Percentiles rank a stretch among this genome's conserved stretches.
These are phyloP conservation scores for Parasteatoda lunata DNA, from an alignment of 2,888 invertebrate genomes.

Conservation along the genomic window DNA sequence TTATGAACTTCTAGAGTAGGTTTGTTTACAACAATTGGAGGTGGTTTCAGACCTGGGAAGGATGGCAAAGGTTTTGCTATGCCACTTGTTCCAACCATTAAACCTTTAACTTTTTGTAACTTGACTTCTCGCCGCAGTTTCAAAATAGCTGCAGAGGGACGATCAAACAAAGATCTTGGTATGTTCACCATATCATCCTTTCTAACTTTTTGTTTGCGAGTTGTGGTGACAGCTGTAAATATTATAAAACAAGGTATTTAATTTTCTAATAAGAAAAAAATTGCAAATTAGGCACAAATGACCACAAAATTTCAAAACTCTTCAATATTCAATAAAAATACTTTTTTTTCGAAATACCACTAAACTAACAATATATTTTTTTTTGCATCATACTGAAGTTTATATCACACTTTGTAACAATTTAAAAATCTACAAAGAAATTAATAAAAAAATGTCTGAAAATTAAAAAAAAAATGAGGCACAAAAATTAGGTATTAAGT, in stretches of 20 bases:
- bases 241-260: neutral
- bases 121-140: conserved; percentile 86
- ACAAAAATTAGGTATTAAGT: too few species aligned
- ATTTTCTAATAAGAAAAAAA: neutral
- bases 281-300: too few species aligned
- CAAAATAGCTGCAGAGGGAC: conserved; percentile 83
- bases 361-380: neutral
- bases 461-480: too few species aligned
- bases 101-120: conserved; percentile 80
- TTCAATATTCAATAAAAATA: neutral
- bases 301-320: neutral
- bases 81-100: conserved; percentile 51
- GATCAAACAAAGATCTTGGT: conserved; percentile 87
- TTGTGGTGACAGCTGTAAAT: conserved; percentile 68
- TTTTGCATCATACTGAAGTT: neutral
- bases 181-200: conserved; percentile 85
- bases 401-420: too few species aligned
- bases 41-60: conserved; percentile 53
- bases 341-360: neutral
- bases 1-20: conserved; percentile 64
- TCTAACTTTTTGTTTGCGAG: conserved; percentile 76
- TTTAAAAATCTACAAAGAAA: too few species aligned
- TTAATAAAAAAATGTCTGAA: too few species aligned
- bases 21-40: conserved; percentile 54
- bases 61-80: conserved; percentile 23